Conservation (phyloP, 1,140 invertebrate species). For the Zelostemma sp. region DNA sequence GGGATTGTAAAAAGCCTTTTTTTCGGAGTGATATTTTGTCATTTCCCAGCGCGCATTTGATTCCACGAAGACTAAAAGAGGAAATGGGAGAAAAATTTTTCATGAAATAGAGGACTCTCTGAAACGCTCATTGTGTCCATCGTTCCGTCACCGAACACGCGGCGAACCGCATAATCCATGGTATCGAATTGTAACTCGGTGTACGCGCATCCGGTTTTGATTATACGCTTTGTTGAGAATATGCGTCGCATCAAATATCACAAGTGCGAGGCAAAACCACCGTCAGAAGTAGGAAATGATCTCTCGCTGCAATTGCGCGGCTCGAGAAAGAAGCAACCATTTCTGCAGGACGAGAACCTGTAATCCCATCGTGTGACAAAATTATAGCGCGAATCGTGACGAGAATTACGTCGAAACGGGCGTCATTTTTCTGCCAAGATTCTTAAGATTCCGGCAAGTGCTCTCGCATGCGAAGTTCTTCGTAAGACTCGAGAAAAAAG, state of each 20-base stretch:
- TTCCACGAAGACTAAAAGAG: not conserved
- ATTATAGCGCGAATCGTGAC: not conserved
- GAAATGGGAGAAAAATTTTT: not conserved
- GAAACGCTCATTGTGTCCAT: slow-evolving; percentile 12
- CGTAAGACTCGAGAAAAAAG: not conserved
- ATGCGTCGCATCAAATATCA: slow-evolving; percentile 8
- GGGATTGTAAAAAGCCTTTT: too few relatives aligned
- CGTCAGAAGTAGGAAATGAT: slow-evolving; percentile 21
- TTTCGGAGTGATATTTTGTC: too few relatives aligned
- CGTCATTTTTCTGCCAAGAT: too few relatives aligned
- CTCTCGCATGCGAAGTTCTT: not conserved
- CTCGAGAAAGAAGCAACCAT: slow-evolving; percentile 6
- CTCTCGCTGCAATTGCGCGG: slow-evolving; percentile 15
- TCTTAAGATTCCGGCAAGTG: too few relatives aligned
- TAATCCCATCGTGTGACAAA: too few relatives aligned
- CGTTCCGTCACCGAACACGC: slow-evolving; percentile 28
- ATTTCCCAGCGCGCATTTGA: not conserved
- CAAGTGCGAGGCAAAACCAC: slow-evolving; percentile 13
- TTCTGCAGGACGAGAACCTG: too few relatives aligned
- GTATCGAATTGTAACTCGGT: slow-evolving; percentile 25
- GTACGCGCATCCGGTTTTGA: slow-evolving; percentile 21
- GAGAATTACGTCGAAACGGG: too few relatives aligned
- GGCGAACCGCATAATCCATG: slow-evolving; percentile 29
- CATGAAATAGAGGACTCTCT: slow-evolving; percentile 5
- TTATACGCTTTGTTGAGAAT: slow-evolving; percentile 27